Evolutionary conservation across 2,888 invertebrate genomes (phyloP), one percentile per base, ranked within the genome.

Genomic region (Stenurella melanura): DNA sequence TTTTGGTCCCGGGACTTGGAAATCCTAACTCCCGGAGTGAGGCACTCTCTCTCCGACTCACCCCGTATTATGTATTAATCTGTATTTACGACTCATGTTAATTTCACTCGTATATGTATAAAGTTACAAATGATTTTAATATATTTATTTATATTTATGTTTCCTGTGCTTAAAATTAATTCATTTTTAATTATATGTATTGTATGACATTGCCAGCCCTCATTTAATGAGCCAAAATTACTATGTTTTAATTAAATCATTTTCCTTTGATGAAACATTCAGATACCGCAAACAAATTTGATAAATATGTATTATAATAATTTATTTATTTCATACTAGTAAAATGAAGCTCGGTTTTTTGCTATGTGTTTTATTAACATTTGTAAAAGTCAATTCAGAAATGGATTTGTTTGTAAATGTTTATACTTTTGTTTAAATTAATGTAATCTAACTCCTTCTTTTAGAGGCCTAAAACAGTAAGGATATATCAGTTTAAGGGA

Each of bases 401-500:
- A 18, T 38, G 42, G 38, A 38, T 50, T 18, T 34, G 38, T 64
- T 42, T 64, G 64, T 64, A 64, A 64, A 26, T 26, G n/a, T 42
- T 64, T 42, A 18, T 50, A 9, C 19, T 30, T 11, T 18, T 19
- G 3, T 19, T 42, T 42, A 11, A 15, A 18, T 42, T 12, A 42
- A 64, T 19, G 15, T 64, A 64, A 42, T 50, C 10, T 19, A 64
- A 18, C 4, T 42, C 12, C 11, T 64, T 64, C 10, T 79, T 83
- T 12, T 72, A 83, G 82, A 73, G 80, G 21, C 77, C 80, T 71
- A 85, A 84, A 75, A 81, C 83, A 0, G 56, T 85, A 21, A 80
- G 82, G 74, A 70, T 85, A 18, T 80, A 84, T 42, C 80, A 80
- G 11, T 81, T 85, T 57, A 75, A 77, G 73, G 84, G 84, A 50